Evolutionary conservation across 64 coral and sea anemone genomes (phyloP).

Genomic region (Orbicella faveolata): DNA sequence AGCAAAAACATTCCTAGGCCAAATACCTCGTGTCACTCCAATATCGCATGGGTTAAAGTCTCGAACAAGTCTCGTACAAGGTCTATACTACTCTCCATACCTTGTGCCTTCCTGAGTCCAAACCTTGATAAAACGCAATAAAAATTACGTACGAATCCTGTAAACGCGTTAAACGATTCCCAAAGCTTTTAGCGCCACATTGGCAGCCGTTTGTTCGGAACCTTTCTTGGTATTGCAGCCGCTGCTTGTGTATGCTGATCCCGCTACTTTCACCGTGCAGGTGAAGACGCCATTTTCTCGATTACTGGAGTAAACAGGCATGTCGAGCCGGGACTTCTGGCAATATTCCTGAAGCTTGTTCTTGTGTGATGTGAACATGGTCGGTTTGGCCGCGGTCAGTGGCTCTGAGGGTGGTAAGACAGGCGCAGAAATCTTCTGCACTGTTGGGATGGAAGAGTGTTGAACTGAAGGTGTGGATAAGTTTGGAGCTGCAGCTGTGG

Average conservation of each 20-base stretch:
- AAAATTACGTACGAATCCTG: neutral
- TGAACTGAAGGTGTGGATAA: neutral
- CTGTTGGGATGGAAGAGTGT: neutral
- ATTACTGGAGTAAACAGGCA: slow-evolving; percentile 74
- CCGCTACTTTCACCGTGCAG: slow-evolving; percentile 74
- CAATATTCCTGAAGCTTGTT: slow-evolving; percentile 92
- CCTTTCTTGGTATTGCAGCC: slow-evolving; percentile 89
- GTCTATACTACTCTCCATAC: neutral
- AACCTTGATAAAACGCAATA: neutral
- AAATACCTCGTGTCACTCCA: neutral
- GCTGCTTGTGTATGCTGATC: slow-evolving; percentile 44
- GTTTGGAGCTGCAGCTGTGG: neutral
- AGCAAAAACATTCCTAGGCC: neutral
- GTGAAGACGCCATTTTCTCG: slow-evolving; percentile 54
- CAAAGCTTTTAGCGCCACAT: slow-evolving; percentile 66
- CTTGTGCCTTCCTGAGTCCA: neutral
- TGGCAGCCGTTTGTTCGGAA: slow-evolving; percentile 88
- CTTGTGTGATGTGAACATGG: slow-evolving; percentile 69
- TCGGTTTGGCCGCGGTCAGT: neutral
- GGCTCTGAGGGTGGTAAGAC: neutral
- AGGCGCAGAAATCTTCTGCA: neutral
- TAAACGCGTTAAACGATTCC: slow-evolving; percentile 54
- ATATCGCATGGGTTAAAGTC: neutral
- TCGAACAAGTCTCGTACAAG: neutral
- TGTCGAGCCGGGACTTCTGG: slow-evolving; percentile 72